Percentiles rank a stretch among this genome's conserved stretches.
Evolutionary conservation across 2,797 vertebrate genomes (phyloP).

Genomic region (Oreortyx pictus): DNA sequence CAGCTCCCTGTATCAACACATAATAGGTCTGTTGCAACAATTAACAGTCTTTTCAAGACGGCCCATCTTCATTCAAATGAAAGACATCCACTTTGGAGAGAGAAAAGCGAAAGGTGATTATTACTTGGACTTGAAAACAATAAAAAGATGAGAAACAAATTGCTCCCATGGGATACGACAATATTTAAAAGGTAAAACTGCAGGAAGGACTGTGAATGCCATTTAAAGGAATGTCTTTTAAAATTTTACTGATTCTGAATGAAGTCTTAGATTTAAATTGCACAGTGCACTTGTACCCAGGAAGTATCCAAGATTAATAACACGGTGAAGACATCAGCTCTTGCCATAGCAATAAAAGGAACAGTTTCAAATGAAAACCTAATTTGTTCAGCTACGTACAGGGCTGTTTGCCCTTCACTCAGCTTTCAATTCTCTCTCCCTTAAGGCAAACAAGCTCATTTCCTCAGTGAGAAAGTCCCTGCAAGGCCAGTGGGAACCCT

Average conservation of each 20-base stretch:
- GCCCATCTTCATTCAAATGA: neutral
- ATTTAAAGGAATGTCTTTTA: neutral
- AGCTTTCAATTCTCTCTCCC: neutral
- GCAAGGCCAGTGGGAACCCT: rapidly evolving
- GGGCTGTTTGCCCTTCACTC: neutral
- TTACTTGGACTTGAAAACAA: slow-evolving; percentile 12
- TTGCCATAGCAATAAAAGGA: neutral
- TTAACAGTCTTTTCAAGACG: neutral
- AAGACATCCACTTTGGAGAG: slow-evolving; percentile 1
- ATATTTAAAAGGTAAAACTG: slow-evolving; percentile 19
- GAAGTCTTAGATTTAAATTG: slow-evolving; percentile 2
- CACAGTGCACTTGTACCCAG: neutral
- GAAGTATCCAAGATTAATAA: neutral
- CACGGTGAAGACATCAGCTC: neutral
- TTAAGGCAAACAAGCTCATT: neutral
- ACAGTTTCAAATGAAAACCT: neutral
- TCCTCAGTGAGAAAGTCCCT: neutral
- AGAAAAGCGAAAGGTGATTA: neutral
- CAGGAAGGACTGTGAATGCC: neutral
- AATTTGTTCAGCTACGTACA: slow-evolving; percentile 35
- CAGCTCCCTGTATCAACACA: neutral
- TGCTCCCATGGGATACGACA: neutral
- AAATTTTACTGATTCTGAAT: slow-evolving; percentile 3
- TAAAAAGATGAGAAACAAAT: neutral
- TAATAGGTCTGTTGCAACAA: neutral